Evolutionary conservation across 2,113 vertebrate species (phyloP).

Genomic region (Macrotus californicus): DNA sequence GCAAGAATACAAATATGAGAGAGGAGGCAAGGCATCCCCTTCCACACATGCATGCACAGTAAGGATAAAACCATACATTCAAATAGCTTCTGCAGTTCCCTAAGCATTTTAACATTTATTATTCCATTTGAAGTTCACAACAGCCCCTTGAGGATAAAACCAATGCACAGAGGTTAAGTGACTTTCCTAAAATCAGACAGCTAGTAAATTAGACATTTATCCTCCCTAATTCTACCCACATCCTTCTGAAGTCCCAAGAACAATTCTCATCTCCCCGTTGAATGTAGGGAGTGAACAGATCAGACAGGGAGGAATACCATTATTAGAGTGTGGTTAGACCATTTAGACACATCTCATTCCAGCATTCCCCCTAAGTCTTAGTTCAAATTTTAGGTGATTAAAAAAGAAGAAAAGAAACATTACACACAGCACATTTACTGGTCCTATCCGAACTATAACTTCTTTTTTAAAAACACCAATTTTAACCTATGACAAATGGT

Average conservation of each 20-base stretch:
- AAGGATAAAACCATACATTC: not conserved
- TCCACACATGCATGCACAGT: not conserved
- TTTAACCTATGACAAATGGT: not conserved
- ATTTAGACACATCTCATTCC: not conserved
- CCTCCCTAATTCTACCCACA: not conserved
- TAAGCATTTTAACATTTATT: slow-evolving; percentile 33
- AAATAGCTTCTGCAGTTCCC: not conserved
- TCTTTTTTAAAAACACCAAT: not conserved
- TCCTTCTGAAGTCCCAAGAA: not conserved
- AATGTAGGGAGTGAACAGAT: not conserved
- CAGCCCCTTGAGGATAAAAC: not conserved
- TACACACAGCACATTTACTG: not conserved
- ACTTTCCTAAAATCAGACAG: slow-evolving; percentile 10
- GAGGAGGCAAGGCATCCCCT: not conserved
- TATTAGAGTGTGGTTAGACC: not conserved
- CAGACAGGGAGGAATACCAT: not conserved
- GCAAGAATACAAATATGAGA: not conserved
- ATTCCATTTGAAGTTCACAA: slow-evolving; percentile 1
- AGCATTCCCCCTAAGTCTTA: not conserved
- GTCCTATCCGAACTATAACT: not conserved
- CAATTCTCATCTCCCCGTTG: not conserved
- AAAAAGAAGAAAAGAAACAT: not conserved
- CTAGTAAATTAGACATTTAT: not conserved
- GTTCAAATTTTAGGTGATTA: not conserved
- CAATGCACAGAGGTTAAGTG: not conserved